Evolutionary conservation across 2,113 vertebrate genomes (phyloP).

Genomic region (Irena cyanogastra): DNA sequence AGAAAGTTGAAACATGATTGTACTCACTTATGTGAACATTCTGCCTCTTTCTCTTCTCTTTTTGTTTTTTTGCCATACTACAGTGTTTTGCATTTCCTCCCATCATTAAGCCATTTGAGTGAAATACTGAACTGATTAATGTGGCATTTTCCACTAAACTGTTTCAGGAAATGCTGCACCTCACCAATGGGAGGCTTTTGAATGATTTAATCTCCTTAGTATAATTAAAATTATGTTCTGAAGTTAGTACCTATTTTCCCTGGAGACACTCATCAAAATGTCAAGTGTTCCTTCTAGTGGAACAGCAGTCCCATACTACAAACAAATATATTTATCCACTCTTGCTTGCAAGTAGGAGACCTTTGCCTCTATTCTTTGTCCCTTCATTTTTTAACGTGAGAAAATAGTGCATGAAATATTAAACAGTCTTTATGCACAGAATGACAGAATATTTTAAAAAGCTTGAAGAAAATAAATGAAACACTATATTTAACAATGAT

Average conservation of each 20-base stretch:
- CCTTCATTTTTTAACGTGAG: constrained; percentile 38
- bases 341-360: constrained; percentile 37
- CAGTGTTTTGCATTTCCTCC: constrained; percentile 48
- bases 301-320: constrained; percentile 61
- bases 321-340: constrained; percentile 66
- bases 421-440: not conserved
- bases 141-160: constrained; percentile 71
- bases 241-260: constrained; percentile 70
- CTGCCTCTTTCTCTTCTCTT: not conserved
- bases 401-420: constrained; percentile 28
- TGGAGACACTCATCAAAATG: constrained; percentile 72
- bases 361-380: constrained; percentile 27
- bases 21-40: not conserved
- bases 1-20: not conserved
- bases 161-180: constrained; percentile 68
- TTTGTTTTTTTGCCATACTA: not conserved
- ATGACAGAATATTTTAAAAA: not conserved
- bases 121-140: constrained; percentile 74
- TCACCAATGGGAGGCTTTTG: constrained; percentile 69
- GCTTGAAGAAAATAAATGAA: not conserved
- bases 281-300: constrained; percentile 66
- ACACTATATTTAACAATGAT: not conserved
- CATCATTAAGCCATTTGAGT: constrained; percentile 59
- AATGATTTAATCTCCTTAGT: constrained; percentile 72
- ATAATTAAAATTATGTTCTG: constrained; percentile 74